phyloP scores from a whole-genome alignment of 2,797 vertebrate species.

The Rousettus madagascariensis region DNA sequence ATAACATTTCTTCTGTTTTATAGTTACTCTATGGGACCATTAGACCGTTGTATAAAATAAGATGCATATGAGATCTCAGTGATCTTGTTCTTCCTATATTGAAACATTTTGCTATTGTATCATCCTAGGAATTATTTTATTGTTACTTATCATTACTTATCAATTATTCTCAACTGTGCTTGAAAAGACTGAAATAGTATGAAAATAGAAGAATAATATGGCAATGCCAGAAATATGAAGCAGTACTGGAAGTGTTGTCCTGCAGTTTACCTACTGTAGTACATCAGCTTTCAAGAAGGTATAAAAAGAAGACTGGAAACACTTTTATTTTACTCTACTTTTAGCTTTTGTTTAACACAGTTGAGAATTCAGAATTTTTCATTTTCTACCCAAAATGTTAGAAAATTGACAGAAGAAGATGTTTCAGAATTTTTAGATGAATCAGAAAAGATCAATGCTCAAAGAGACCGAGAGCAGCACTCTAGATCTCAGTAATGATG shows the following conservation, averaged over 20 bases:
- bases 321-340: background rate
- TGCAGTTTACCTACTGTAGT: background rate
- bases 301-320: background rate
- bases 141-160: background rate
- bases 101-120: background rate
- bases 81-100: background rate
- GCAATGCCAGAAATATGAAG: background rate
- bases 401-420: background rate
- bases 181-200: background rate
- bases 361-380: slow-evolving; percentile 25
- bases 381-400: background rate
- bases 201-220: background rate
- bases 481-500: background rate
- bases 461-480: background rate
- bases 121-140: background rate
- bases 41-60: background rate
- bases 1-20: background rate
- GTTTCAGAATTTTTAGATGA: background rate
- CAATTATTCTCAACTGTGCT: background rate
- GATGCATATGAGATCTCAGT: background rate
- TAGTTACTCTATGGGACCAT: background rate
- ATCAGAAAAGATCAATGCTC: background rate
- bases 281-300: background rate
- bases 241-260: background rate
- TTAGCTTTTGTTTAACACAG: background rate